These are phyloP conservation scores for Salticus scenicus DNA, from an alignment of 2,888 invertebrate species.

Conservation along the genomic window DNA sequence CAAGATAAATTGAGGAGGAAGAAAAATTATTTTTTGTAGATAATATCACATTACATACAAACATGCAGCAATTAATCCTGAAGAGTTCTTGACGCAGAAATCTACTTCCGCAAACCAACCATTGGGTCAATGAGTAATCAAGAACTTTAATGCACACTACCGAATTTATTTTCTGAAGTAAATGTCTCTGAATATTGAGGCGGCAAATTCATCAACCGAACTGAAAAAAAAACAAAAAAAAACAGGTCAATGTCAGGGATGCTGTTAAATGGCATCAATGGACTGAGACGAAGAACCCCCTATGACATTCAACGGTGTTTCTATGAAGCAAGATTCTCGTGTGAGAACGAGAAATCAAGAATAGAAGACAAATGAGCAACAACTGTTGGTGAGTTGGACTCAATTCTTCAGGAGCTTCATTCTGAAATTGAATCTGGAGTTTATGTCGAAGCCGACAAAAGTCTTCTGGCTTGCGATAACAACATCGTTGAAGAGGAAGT, in stretches of 20 bases:
- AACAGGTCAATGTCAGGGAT: background rate
- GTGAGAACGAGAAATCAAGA: background rate
- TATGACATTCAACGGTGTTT: background rate
- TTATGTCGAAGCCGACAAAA: background rate
- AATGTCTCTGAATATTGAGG: background rate
- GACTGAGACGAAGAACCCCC: background rate
- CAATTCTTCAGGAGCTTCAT: too few relatives aligned
- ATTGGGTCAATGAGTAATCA: background rate
- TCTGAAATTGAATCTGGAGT: too few relatives aligned
- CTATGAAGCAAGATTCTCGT: background rate
- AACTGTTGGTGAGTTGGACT: too few relatives aligned
- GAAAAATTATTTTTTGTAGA: background rate
- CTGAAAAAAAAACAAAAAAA: too few relatives aligned
- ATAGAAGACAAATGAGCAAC: background rate
- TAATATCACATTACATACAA: background rate
- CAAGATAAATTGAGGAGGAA: background rate
- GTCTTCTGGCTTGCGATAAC: background rate
- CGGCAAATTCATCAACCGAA: background rate
- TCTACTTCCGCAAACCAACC: background rate
- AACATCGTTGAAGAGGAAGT: background rate
- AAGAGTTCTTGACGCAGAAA: background rate
- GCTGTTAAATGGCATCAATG: too few relatives aligned
- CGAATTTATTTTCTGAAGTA: background rate
- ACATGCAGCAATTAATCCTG: background rate
- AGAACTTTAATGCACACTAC: slow-evolving; percentile 5